Base-by-base conservation (phyloP, 2,113 vertebrate species). In the Perca schrenkii region DNA sequence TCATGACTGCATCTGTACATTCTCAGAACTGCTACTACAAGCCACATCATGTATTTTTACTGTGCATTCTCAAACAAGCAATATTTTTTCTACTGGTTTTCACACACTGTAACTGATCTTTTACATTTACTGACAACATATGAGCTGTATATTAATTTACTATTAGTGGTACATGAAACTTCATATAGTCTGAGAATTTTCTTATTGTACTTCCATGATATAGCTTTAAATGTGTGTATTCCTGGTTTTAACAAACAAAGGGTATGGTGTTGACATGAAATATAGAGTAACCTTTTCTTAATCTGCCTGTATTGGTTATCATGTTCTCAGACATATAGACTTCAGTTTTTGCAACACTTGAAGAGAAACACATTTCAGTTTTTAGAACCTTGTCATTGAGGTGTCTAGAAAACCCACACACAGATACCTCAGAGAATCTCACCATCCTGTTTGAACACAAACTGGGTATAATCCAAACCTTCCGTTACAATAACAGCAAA, bases 391-490 rank as follows among this genome's bases (percentile, higher is more conserved):
- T 82, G 58, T 70, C 52, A 49, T 12, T 36, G 58, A 75, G 31
- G 69, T 61, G 22, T 66, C 53, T 53, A 40, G 8, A 36, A 65
- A 65, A 40, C 40, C 8, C 17, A 69, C 57, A 58, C 69, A 69
- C 6, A 43, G 11, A 64, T 17, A 47, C 25, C 64, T 15, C 65
- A 7, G 4, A 58, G 16, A 34, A 28, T 1, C 69, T 56, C 25
- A 0, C n/a, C 25, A 57, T 56, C 16, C 3, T 15, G 11, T 79
- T 70, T 82, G 54, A 79, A 52, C 46, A n/a, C 62, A 52, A 28
- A 25, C 34, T 64, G 47, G n/a, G 61, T 47, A 16, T 66, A 46
- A 77, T 62, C 72, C 73, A 77, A 74, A 77, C 8, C n/a, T 73
- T 62, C 53, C 60, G 40, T 81, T 62, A 52, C 46, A 62, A 73